Evolutionary conservation across 64 coral and sea anemone genomes (phyloP).

Genomic region (Montipora sp.): DNA sequence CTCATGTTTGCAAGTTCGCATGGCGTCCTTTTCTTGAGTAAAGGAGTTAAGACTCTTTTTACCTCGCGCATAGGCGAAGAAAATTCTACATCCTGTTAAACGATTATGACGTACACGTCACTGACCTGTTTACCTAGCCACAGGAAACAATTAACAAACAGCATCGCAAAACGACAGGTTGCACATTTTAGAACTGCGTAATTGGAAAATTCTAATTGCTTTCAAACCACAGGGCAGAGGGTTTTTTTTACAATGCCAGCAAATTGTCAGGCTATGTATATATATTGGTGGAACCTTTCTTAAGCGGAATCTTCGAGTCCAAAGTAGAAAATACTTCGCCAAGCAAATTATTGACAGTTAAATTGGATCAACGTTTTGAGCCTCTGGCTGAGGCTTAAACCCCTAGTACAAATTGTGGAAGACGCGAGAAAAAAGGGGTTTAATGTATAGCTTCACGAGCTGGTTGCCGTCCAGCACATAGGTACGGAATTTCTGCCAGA

Average conservation of each 20-base stretch:
- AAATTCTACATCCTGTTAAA: background rate
- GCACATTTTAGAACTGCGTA: background rate
- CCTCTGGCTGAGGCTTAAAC: background rate
- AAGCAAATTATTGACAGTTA: background rate
- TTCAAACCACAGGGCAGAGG: background rate
- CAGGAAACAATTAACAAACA: background rate
- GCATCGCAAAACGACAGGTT: background rate
- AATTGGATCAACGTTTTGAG: background rate
- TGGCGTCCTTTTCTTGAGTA: too few species aligned
- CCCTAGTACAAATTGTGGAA: background rate
- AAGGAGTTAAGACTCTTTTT: too few species aligned
- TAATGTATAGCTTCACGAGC: background rate
- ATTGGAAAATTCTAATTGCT: slow-evolving; percentile 24
- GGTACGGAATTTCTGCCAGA: background rate
- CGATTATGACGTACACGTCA: slow-evolving; percentile 10
- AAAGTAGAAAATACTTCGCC: background rate
- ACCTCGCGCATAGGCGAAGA: background rate
- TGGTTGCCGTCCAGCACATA: slow-evolving; percentile 12
- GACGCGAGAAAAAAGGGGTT: slow-evolving; percentile 3
- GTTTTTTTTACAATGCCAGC: background rate
- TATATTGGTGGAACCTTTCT: background rate
- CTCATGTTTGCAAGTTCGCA: background rate
- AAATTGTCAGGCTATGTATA: background rate
- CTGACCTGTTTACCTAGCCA: background rate
- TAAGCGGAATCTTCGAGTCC: background rate